Percentiles rank a stretch among this genome's conserved stretches.
These are phyloP conservation scores for Ridgeia piscesae DNA, from an alignment of 1,140 invertebrate species.

Conservation along the genomic window DNA sequence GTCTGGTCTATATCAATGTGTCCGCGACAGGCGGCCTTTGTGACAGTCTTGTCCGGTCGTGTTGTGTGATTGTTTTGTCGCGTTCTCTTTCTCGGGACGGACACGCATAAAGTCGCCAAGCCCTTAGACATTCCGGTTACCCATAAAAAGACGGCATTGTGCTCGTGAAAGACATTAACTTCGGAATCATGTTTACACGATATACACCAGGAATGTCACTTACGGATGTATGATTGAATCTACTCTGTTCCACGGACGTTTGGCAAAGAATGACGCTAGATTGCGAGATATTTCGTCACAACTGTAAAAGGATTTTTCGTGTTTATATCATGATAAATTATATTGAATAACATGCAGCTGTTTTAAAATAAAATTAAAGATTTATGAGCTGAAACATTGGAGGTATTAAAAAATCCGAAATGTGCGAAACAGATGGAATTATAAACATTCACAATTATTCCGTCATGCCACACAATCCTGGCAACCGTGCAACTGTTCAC, in stretches of 20 bases:
- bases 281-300: neutral
- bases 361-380: neutral
- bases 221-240: neutral
- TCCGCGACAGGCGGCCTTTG: neutral
- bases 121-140: neutral
- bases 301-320: neutral
- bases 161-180: neutral
- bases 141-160: neutral
- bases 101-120: neutral
- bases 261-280: neutral
- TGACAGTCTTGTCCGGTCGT: neutral
- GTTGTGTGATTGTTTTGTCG: neutral
- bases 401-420: neutral
- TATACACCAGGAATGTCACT: neutral
- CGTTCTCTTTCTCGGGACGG: neutral
- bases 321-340: neutral
- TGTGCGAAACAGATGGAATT: neutral
- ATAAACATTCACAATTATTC: neutral
- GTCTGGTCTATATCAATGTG: neutral
- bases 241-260: neutral
- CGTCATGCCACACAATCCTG: neutral
- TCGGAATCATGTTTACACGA: neutral
- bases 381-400: neutral
- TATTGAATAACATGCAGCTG: neutral
- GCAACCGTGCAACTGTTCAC: neutral